Percentiles rank a stretch among this genome's conserved stretches.
Conservation (phyloP, 2,888 invertebrate species). For the Drosophila fungiperda region DNA sequence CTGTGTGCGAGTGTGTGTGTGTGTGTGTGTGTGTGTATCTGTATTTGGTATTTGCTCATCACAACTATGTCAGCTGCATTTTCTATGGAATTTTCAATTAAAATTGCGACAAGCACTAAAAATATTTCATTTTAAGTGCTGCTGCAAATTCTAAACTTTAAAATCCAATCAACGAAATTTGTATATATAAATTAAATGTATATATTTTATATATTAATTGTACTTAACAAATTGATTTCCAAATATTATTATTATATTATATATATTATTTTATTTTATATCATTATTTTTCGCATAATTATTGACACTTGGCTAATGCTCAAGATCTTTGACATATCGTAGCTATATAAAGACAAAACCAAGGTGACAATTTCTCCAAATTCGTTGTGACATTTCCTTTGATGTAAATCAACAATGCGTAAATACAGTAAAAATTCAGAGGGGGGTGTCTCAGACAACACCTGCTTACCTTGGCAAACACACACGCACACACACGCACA, state of each 20-base stretch:
- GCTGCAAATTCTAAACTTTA: background rate
- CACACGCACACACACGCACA: background rate
- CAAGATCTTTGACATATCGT: background rate
- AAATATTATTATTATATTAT: no score
- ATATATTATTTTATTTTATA: background rate
- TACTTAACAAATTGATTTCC: background rate
- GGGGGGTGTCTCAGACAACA: constrained; percentile 40
- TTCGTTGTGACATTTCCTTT: constrained; percentile 35
- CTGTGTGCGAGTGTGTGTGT: background rate
- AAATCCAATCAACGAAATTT: background rate
- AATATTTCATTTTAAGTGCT: constrained; percentile 15
- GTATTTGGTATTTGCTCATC: constrained; percentile 28
- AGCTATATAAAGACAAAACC: background rate
- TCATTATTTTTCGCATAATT: background rate
- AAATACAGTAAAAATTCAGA: constrained; percentile 43
- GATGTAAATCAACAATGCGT: constrained; percentile 60
- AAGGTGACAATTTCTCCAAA: constrained; percentile 10
- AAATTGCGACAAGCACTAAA: constrained; percentile 35
- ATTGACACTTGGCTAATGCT: constrained; percentile 12
- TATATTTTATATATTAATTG: background rate
- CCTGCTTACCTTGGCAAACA: constrained; percentile 27
- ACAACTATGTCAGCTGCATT: constrained; percentile 24
- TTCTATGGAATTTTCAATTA: constrained; percentile 53
- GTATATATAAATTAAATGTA: background rate
- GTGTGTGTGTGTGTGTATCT: background rate